Evolutionary conservation across 2,797 vertebrate species (phyloP).

Genomic region (Molossus alvarezi): DNA sequence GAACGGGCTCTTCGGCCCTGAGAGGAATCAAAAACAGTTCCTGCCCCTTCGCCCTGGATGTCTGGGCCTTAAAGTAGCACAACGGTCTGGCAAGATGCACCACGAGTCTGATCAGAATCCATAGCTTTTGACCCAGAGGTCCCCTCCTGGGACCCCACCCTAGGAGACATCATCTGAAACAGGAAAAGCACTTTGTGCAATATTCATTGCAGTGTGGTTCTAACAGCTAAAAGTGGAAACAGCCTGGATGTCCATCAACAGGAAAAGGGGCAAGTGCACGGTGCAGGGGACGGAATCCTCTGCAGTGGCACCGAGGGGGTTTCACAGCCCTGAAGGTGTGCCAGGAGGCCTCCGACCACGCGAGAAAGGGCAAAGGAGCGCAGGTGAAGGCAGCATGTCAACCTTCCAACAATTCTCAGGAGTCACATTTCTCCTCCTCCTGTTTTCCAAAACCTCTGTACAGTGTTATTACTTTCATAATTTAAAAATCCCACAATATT

Average conservation of each 20-base stretch:
- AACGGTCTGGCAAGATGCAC: not conserved
- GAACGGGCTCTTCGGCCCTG: not conserved
- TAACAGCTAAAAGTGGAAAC: constrained; percentile 10
- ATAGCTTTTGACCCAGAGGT: constrained; percentile 50
- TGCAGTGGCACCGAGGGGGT: fast-evolving
- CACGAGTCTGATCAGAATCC: not conserved
- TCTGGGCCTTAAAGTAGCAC: not conserved
- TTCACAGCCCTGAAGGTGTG: not conserved
- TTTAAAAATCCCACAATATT: not conserved
- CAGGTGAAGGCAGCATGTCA: not conserved
- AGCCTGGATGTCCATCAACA: not conserved
- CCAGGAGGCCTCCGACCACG: not conserved
- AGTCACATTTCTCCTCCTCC: not conserved
- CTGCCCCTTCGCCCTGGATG: not conserved
- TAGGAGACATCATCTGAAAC: not conserved
- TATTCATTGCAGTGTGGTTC: not conserved
- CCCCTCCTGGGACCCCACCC: not conserved
- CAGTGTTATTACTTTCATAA: constrained; percentile 40
- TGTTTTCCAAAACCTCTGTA: constrained; percentile 38
- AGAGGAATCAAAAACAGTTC: not conserved
- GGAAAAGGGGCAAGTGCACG: not conserved
- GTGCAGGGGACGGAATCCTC: not conserved
- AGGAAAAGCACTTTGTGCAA: not conserved
- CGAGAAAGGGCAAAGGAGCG: not conserved
- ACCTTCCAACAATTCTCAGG: not conserved